Evolutionary conservation across 2,888 invertebrate species (phyloP).

Genomic region (Hemaris fuciformis): DNA sequence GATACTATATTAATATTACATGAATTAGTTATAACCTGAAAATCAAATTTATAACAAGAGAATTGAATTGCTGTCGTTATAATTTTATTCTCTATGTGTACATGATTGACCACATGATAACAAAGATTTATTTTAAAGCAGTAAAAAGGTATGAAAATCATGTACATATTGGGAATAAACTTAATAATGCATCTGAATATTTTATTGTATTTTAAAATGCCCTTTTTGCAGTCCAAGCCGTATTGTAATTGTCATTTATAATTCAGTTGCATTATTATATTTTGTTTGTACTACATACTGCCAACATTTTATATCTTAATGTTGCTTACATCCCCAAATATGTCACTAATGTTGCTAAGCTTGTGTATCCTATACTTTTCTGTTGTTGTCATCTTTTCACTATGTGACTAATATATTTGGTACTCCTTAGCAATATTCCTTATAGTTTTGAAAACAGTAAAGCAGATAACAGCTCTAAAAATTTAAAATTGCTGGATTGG

Average conservation of each 20-base stretch:
- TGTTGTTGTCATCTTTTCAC: no score
- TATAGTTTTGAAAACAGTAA: no score
- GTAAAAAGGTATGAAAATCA: neutral
- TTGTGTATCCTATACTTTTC: neutral
- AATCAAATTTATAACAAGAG: neutral
- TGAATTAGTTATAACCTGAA: neutral
- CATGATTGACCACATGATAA: neutral
- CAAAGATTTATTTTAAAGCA: neutral
- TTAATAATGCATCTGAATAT: neutral
- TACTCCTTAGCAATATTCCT: neutral
- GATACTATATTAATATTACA: no score
- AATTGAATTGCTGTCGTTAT: no score
- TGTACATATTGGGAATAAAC: neutral
- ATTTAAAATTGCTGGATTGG: no score
- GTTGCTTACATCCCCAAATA: neutral
- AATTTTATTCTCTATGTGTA: neutral
- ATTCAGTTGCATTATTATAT: neutral
- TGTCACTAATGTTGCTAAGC: neutral
- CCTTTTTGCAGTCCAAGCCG: no score
- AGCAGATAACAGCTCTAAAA: no score
- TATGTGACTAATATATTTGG: neutral
- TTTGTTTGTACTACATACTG: no score
- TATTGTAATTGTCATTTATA: neutral
- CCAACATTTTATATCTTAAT: neutral
- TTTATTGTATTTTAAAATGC: no score